Base-by-base conservation (phyloP, 1,140 invertebrate species). In the Drosophila hydei region DNA sequence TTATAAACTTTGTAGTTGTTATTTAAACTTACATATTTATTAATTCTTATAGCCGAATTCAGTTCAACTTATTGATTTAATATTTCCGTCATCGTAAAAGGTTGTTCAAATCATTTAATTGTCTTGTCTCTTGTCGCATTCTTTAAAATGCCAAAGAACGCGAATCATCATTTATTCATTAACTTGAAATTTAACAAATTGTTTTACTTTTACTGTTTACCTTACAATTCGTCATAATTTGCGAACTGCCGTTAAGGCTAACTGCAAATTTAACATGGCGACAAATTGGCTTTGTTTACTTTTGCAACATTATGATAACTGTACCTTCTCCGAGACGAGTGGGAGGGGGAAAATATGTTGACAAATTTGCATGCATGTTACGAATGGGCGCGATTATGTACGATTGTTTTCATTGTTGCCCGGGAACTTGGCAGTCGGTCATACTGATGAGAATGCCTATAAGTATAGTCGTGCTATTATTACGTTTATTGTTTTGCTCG, bases 231-330 rank as follows among this genome's bases (percentile, higher is more conserved):
- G 18, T 23, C 38, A 50, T 48, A 45, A 64, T 47, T 45, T 16
- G 9, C 21, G 18, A 54, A 64, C 14, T 64, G 19, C 61, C 61
- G 61, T 64, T 64, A 52, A 55, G 52, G 40, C 36, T 54, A 43
- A 9, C 18, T 11, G 48, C 38, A 30, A 63, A 63, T 54, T 45
- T 45, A 38, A 21, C 61, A 54, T 64, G 50, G 30, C 50, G 51
- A 38, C 18, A 54, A 64, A 64, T 64, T 64, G 42, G 59, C 61
- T 50, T 40, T 43, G 47, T 61, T 56, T 33, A 45, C 9, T 16
- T 56, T 51, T 56, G 50, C 77, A 64, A 75, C 72, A 75, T 79
- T 79, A 79, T 79, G 71, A 65, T 79, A 79, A 80, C 77, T 40
- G 77, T 63, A 60, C n/a, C 56, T 47, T 9, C 16, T 9, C 9